These are phyloP conservation scores for Philantomba maxwellii DNA, from an alignment of 2,113 vertebrate species.

Conservation along the genomic window DNA sequence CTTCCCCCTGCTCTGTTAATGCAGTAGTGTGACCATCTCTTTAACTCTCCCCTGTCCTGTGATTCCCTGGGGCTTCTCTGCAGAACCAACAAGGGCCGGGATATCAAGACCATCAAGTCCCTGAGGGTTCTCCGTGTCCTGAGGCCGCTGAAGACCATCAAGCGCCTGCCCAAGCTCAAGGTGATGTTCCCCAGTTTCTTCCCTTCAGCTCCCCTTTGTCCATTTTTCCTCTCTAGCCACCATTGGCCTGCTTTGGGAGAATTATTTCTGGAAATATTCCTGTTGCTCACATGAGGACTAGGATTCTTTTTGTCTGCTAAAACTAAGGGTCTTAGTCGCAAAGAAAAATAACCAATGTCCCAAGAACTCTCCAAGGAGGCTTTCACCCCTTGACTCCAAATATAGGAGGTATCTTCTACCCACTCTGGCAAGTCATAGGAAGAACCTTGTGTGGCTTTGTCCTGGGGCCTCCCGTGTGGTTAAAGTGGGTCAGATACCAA, in stretches of 20 bases:
- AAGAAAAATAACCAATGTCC: neutral
- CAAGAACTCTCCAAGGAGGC: neutral
- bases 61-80: constrained; percentile 41
- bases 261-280: neutral
- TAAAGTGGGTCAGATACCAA: neutral
- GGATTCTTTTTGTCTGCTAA: neutral
- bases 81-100: constrained; percentile 96
- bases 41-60: constrained; percentile 21
- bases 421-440: neutral
- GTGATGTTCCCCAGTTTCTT: constrained; percentile 65
- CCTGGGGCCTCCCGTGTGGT: neutral
- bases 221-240: neutral
- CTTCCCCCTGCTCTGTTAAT: neutral
- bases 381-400: neutral
- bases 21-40: neutral
- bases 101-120: constrained; percentile 99
- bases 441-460: neutral
- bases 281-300: neutral
- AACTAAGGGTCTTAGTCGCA: neutral
- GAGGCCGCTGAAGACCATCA: constrained; percentile 97
- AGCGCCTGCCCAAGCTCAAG: constrained; percentile 98
- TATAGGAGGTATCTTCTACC: neutral
- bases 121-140: constrained; percentile 94
- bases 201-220: too few relatives aligned
- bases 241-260: neutral